Evolutionary conservation across 2,113 vertebrate genomes (phyloP).

Genomic region (Pipa parva): DNA sequence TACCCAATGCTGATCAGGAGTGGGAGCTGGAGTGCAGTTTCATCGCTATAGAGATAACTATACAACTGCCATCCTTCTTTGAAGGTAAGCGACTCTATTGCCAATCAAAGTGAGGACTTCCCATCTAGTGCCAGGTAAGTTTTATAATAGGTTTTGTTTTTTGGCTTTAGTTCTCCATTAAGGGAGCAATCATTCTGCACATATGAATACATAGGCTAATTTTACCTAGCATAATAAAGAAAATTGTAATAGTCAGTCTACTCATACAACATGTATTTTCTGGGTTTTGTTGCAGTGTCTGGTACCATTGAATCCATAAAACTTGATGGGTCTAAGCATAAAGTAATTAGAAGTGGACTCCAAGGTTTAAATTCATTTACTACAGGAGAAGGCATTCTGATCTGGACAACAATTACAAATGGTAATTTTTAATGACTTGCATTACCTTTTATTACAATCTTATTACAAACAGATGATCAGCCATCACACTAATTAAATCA

Average conservation of each 20-base stretch:
- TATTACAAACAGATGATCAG: neutral
- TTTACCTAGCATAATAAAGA: neutral
- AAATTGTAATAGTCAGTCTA: neutral
- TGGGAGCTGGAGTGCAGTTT: too few relatives aligned
- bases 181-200: neutral
- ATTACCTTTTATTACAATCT: neutral
- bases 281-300: constrained; percentile 55
- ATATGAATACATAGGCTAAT: neutral
- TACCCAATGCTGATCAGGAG: too few relatives aligned
- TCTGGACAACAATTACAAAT: constrained; percentile 73
- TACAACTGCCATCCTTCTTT: too few relatives aligned
- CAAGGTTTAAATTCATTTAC: constrained; percentile 65
- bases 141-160: neutral
- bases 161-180: too few relatives aligned
- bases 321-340: constrained; percentile 71
- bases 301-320: constrained; percentile 70
- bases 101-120: too few relatives aligned
- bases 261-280: neutral
- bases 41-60: too few relatives aligned
- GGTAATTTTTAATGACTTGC: constrained; percentile 45
- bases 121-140: neutral
- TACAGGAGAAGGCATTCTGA: constrained; percentile 61
- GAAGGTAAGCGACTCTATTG: too few relatives aligned
- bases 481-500: neutral
- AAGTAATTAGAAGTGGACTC: constrained; percentile 61